These are phyloP conservation scores for Ditula angustiorana DNA, from an alignment of 2,888 invertebrate species.

Conservation along the genomic window DNA sequence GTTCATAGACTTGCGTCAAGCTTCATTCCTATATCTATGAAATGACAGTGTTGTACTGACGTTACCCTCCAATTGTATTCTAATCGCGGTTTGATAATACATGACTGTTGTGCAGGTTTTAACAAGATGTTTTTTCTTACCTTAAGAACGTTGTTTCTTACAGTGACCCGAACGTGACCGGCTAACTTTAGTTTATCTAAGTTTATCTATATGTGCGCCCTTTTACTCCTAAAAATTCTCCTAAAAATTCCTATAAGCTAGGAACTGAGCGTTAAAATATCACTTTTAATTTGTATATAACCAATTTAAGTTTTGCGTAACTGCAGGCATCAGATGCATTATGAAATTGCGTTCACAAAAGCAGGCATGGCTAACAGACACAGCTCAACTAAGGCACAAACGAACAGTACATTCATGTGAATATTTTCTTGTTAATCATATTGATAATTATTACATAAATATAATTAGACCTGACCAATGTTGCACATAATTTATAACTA, in stretches of 20 bases:
- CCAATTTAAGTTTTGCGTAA: slow-evolving; percentile 28
- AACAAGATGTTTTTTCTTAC: no score
- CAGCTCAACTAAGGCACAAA: neutral
- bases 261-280: neutral
- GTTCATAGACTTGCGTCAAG: no score
- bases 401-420: neutral
- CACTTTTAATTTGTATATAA: neutral
- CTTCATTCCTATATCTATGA: no score
- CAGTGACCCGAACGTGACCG: no score
- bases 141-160: no score
- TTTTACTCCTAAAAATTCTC: neutral
- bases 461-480: neutral
- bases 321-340: slow-evolving; percentile 24
- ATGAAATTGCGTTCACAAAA: slow-evolving; percentile 28
- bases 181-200: no score
- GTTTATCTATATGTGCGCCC: neutral
- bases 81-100: no score
- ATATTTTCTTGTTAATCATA: no score
- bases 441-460: no score
- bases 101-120: no score
- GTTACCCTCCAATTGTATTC: no score
- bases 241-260: neutral
- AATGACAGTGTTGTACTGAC: no score
- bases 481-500: neutral
- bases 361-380: neutral